These are phyloP conservation scores for Lepidochrysops patricia DNA, from an alignment of 2,888 invertebrate species.

Conservation along the genomic window DNA sequence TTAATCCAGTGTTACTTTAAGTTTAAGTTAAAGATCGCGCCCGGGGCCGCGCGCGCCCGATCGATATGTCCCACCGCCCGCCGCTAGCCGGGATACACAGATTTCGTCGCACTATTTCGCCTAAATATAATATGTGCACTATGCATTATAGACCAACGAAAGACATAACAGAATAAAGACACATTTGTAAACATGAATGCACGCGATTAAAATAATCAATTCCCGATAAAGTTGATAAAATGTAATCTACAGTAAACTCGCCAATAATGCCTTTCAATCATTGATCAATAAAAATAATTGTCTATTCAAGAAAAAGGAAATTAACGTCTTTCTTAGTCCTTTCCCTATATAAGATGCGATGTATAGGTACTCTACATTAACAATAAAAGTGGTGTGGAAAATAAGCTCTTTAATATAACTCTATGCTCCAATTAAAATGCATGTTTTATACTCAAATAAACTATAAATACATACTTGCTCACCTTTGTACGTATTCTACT, in stretches of 20 bases:
- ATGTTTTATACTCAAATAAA: too few relatives aligned
- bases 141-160: neutral
- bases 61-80: slow-evolving; percentile 41
- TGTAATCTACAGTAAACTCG: slow-evolving; percentile 7
- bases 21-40: too few relatives aligned
- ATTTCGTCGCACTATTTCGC: neutral
- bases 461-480: too few relatives aligned
- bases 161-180: too few relatives aligned
- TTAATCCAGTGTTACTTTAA: neutral
- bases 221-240: slow-evolving; percentile 24
- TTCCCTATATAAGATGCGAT: too few relatives aligned
- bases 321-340: too few relatives aligned
- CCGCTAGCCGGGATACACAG: neutral
- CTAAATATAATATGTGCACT: neutral
- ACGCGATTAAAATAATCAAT: slow-evolving; percentile 21
- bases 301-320: too few relatives aligned
- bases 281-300: neutral
- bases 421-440: too few relatives aligned
- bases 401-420: too few relatives aligned
- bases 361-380: too few relatives aligned
- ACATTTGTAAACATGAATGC: slow-evolving; percentile 14
- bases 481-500: too few relatives aligned
- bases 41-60: slow-evolving; percentile 40
- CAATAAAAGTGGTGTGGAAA: too few relatives aligned
- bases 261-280: neutral